Conservation (phyloP, 2,113 vertebrate genomes). For the Myocastor coypus region DNA sequence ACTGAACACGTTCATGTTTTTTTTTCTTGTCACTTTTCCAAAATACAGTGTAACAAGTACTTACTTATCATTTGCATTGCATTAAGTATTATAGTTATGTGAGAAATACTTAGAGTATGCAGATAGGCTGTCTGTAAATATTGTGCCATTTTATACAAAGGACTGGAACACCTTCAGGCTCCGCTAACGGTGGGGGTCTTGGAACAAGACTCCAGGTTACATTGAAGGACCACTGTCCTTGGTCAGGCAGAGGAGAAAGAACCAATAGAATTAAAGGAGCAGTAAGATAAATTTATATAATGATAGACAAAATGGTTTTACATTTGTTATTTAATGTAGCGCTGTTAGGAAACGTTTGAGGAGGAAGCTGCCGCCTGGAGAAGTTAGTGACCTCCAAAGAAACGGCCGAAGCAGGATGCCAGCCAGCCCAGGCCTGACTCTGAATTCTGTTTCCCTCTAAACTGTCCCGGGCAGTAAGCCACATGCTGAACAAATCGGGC, state of each 20-base stretch:
- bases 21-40: background rate
- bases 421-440: background rate
- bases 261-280: background rate
- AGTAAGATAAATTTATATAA: background rate
- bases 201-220: background rate
- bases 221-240: background rate
- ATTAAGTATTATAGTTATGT: background rate
- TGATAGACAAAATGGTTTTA: background rate
- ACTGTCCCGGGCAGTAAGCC: background rate
- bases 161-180: background rate
- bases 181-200: too few relatives aligned
- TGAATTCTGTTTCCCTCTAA: background rate
- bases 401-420: background rate
- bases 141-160: background rate
- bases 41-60: background rate
- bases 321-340: background rate
- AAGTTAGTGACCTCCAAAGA: background rate
- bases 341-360: background rate
- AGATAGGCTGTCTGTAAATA: background rate
- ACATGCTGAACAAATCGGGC: background rate
- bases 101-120: background rate
- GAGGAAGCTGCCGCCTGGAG: background rate
- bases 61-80: constrained; percentile 30
- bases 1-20: background rate
- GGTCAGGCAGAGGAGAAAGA: background rate